Base-by-base conservation (phyloP, 1,140 invertebrate species). In the Drosophila arawakana region DNA sequence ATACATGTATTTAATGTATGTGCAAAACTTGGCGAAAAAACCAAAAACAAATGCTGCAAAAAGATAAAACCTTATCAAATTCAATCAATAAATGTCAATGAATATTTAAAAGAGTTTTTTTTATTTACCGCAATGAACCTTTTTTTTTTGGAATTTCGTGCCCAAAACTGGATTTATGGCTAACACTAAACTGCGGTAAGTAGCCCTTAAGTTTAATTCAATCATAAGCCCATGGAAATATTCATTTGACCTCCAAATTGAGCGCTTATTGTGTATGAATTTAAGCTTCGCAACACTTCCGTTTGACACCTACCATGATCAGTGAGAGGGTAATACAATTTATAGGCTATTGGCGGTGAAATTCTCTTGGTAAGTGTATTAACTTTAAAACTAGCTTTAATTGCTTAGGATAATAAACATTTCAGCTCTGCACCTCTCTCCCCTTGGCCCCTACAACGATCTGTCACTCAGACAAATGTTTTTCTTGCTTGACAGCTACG, bases 21-120 rank as follows among this genome's bases (percentile, higher is more conserved):
- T 74, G 72, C 70, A 80, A 82, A 65, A 9, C 13, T n/a, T 44
- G 60, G 44, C 63, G 37, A 43, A 60, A 55, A 68, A 44, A 35
- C 61, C 69, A 66, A 63, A 81, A 68, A 60, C 66, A 35, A 59
- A 54, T 47, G 41, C 57, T 67, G 65, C 54, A 69, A 21, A 35
- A 55, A 44, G 50, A 54, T 63, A 63, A 55, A 86, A 74, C 55
- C 86, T 89, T 89, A 89, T 89, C 84, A 89, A 89, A 89, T 89
- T 89, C 84, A 89, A 90, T 89, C 84, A 89, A 89, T 89, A 89
- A 89, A 89, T 89, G 84, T 89, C 84, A 89, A 89, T 89, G 84
- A 89, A 89, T 90, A 77, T 74, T 74, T 62, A 57, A 74, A 63
- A 11, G 18, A 13, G 18, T 46, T 15, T 65, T 15, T 65, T 30